Base-by-base conservation (phyloP, 2,797 vertebrate species). In the Tarsius wallacei region DNA sequence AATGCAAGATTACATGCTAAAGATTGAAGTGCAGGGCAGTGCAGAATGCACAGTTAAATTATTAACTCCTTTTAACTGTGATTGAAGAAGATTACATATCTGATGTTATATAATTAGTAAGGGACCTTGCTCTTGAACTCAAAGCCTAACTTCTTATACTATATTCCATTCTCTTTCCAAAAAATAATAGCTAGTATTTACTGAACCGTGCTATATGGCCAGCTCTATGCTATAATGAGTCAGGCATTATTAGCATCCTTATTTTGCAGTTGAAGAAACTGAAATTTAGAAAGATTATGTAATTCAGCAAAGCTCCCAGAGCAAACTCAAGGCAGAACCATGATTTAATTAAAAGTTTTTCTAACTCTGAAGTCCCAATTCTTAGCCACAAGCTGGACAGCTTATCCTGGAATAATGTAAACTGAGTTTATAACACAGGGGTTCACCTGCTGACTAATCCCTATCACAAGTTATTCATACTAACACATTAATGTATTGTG, bases 281-380 rank as follows among this genome's bases (percentile, higher is more conserved):
- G 19, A 87, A 70, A 4, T 87, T 82, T 81, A 94, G 76, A 77
- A 17, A 74, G 7, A 90, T 84, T 49, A 49, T 16, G 33, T 73
- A 70, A 83, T 14, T 85, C 22, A 57, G 55, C n/a, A 51, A 86
- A 55, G 21, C 26, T 91, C 33, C 16, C 49, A 86, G 14, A 74
- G 53, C 51, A 76, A 94, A 83, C 24, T 59, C 47, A 87, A 94
- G 47, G 84, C 3, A 92, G 71, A 63, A 21, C 7, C 2, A 15
- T 53, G 36, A 89, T 87, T 71, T 87, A 93, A 71, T 64, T 57
- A 22, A 0, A 84, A 26, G 2, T 53, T 95, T 92, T 94, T 63
- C 73, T 85, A 81, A 64, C 24, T 70, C 28, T 42, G 22, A 66
- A 81, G 10, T 81, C 28, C 26, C 3, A 47, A 63, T 76, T 88